Percentiles rank a stretch among this genome's conserved stretches.
These are phyloP conservation scores for Nemurella pictetii DNA, from an alignment of 2,888 invertebrate genomes.

Conservation along the genomic window DNA sequence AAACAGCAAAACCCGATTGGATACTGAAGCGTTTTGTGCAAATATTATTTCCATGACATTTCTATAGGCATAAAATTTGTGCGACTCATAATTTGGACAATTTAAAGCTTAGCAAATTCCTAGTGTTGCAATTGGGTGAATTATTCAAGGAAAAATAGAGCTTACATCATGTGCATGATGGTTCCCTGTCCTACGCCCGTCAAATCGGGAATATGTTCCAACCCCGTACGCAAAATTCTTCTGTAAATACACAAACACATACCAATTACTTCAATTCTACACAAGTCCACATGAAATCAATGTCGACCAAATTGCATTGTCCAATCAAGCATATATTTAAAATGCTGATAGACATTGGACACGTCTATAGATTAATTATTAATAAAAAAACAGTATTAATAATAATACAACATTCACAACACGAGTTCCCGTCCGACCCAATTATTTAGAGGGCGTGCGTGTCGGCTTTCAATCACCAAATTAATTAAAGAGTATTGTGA, in stretches of 20 bases:
- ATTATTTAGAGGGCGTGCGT: not conserved
- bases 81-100: too few relatives aligned
- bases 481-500: not conserved
- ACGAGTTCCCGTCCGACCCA: not conserved
- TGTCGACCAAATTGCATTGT: slow-evolving; percentile 43
- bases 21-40: too few relatives aligned
- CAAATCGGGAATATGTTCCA: slow-evolving; percentile 67
- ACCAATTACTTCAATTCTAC: not conserved
- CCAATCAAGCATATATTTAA: slow-evolving; percentile 49
- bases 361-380: too few relatives aligned
- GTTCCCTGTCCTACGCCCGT: slow-evolving; percentile 60
- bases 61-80: too few relatives aligned
- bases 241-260: slow-evolving; percentile 53
- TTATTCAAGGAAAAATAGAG: slow-evolving; percentile 44
- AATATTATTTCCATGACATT: too few relatives aligned
- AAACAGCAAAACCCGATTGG: too few relatives aligned
- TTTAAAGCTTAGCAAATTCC: too few relatives aligned
- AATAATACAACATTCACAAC: not conserved
- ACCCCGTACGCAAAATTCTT: slow-evolving; percentile 69
- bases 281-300: too few relatives aligned
- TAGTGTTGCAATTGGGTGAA: not conserved
- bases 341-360: too few relatives aligned
- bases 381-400: slow-evolving; percentile 42
- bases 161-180: slow-evolving; percentile 72
- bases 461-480: not conserved